Base-by-base conservation (phyloP, 1,140 invertebrate species). In the Acromyrmex heyeri region DNA sequence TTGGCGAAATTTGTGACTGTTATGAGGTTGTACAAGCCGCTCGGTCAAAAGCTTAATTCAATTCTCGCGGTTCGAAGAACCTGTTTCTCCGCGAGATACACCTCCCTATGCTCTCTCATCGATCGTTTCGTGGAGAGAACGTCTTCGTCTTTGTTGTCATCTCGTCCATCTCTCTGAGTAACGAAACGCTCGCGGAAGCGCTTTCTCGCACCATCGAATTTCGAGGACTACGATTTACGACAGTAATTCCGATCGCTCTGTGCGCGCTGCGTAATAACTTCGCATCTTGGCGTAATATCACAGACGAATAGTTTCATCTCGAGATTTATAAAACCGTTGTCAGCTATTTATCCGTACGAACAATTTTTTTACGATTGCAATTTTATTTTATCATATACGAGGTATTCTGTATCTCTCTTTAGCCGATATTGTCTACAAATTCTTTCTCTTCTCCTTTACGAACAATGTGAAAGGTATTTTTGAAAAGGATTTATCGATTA, bases 151-250 rank as follows among this genome's bases (percentile, higher is more conserved):
- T 72, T 83, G 67, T 67, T 57, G 76, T 73, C 69, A 27, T 73
- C 57, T 57, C 85, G 81, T 81, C 79, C 55, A 73, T 83, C 79
- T 75, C 34, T 75, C 34, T 55, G 55, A 57, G 50, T 50, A 64
- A 64, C 65, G 65, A 83, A 83, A 61, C 69, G 79, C 79, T 61
- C 55, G 79, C 79, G 69, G 79, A 73, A 75, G 57, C 55, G 72
- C 44, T 83, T 83, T 75, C 79, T 83, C 79, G 79, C 79, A 69
- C 69, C 79, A 83, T 83, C 79, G 79, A 75, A 83, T 75, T 73
- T 83, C 79, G 44, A 73, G 69, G 38, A 50, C 38, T 57, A 83
- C 79, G 79, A 83, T 83, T 83, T 83, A 83, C 79, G 79, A 83
- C 55, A 48, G 69, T 83, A 83, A 83, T 83, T 83, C 72, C 69